These are phyloP conservation scores for Trematomus bernacchii DNA, from an alignment of 2,797 vertebrate species.

Conservation along the genomic window DNA sequence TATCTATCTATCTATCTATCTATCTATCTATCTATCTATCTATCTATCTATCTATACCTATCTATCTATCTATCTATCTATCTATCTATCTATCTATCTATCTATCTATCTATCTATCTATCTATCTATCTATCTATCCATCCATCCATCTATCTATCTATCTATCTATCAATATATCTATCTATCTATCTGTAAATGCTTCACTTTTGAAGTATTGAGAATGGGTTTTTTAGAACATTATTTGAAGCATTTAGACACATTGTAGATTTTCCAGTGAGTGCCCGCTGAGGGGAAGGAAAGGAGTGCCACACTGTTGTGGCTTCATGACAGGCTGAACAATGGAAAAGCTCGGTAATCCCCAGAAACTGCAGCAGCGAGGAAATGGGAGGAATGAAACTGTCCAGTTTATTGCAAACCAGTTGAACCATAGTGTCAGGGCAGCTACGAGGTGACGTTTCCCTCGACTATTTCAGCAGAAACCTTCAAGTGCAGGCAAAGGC, in stretches of 20 bases:
- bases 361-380: slow-evolving; percentile 63
- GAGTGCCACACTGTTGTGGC: slow-evolving; percentile 74
- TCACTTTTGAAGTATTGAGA: background rate
- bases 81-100: no score
- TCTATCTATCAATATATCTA: no score
- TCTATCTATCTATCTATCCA: no score
- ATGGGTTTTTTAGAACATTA: slow-evolving; percentile 1
- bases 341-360: slow-evolving; percentile 72
- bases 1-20: no score
- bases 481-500: slow-evolving; percentile 44
- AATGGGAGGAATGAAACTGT: slow-evolving; percentile 65
- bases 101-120: no score
- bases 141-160: no score
- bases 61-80: no score
- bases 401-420: slow-evolving; percentile 42
- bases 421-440: slow-evolving; percentile 34
- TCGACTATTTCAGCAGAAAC: slow-evolving; percentile 33
- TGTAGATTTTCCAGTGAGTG: slow-evolving; percentile 47
- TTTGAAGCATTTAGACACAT: background rate
- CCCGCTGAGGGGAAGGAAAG: slow-evolving; percentile 77
- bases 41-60: no score
- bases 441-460: slow-evolving; percentile 24
- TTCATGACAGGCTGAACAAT: slow-evolving; percentile 77
- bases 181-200: no score
- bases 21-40: no score